A percentile compares a stretch with the other conserved stretches of the same genome.
These are phyloP conservation scores for Myathropa florea DNA, from an alignment of 2,888 invertebrate species.

Conservation along the genomic window DNA sequence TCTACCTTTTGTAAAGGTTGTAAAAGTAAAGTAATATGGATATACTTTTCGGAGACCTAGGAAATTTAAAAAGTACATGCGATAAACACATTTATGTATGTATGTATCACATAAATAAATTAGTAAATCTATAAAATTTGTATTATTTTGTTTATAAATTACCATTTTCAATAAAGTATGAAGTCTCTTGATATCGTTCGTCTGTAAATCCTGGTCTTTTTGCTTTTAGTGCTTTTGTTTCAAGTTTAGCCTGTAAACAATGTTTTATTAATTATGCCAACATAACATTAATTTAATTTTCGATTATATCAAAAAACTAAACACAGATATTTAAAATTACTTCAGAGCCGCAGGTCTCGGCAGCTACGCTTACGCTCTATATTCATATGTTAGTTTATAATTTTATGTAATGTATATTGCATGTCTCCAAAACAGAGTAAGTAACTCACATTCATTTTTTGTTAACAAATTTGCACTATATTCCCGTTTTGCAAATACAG, in stretches of 20 bases:
- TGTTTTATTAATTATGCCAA: background rate
- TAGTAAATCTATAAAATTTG: background rate
- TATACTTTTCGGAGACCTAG: constrained; percentile 95
- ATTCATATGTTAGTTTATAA: no score
- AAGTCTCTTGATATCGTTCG: constrained; percentile 95
- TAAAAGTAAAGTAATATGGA: constrained; percentile 98
- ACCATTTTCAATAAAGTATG: constrained; percentile 98
- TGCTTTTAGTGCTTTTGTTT: constrained; percentile 94
- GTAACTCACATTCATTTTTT: no score
- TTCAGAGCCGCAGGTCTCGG: no score
- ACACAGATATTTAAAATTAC: no score
- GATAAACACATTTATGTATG: background rate
- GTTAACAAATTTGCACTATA: no score
- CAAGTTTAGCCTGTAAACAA: constrained; percentile 85
- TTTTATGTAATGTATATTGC: no score
- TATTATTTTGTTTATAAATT: constrained; percentile 79
- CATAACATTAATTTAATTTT: no score
- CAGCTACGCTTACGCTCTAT: no score
- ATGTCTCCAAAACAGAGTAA: no score
- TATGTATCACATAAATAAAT: no score
- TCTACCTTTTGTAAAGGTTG: constrained; percentile 96
- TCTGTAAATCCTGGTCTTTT: constrained; percentile 95
- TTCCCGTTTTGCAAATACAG: no score
- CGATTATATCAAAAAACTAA: no score
- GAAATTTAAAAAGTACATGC: background rate